Evolutionary conservation across 2,888 invertebrate genomes (phyloP).

Genomic region (Aspidapion aeneum): DNA sequence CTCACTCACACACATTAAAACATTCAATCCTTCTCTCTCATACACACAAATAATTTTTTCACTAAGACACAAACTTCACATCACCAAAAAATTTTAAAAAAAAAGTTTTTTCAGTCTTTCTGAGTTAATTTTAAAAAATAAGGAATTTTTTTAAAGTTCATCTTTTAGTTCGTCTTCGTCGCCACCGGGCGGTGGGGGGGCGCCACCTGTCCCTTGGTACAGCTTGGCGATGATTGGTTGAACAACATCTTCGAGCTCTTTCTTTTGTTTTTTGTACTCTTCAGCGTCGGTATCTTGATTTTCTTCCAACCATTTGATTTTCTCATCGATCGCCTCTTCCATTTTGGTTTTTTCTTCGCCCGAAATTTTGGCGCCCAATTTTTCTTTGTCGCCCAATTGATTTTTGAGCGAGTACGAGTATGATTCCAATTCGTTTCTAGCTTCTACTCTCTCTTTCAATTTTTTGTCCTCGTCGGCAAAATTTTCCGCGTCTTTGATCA

Average conservation of each 20-base stretch:
- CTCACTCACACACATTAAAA: too few relatives aligned
- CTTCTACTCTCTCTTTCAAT: constrained; percentile 91
- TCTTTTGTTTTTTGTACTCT: constrained; percentile 93
- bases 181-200: constrained; percentile 66
- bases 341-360: constrained; percentile 92
- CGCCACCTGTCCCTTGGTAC: constrained; percentile 83
- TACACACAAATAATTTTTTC: too few relatives aligned
- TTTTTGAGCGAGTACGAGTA: constrained; percentile 98
- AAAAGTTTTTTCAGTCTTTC: constrained; percentile 20
- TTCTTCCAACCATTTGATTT: constrained; percentile 97
- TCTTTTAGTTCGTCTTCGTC: constrained; percentile 79
- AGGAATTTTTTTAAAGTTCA: constrained; percentile 61
- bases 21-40: too few relatives aligned
- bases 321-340: constrained; percentile 93
- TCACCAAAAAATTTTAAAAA: too few relatives aligned
- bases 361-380: constrained; percentile 85
- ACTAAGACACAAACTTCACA: too few relatives aligned
- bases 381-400: constrained; percentile 87
- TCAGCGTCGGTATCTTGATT: constrained; percentile 91
- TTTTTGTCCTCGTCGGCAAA: constrained; percentile 99
- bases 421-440: constrained; percentile 94
- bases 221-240: constrained; percentile 97
- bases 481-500: constrained; percentile 99
- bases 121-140: neutral
- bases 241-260: constrained; percentile 86